Conservation (phyloP, 2,888 invertebrate genomes). For the Pseudeuparius sepicola region DNA sequence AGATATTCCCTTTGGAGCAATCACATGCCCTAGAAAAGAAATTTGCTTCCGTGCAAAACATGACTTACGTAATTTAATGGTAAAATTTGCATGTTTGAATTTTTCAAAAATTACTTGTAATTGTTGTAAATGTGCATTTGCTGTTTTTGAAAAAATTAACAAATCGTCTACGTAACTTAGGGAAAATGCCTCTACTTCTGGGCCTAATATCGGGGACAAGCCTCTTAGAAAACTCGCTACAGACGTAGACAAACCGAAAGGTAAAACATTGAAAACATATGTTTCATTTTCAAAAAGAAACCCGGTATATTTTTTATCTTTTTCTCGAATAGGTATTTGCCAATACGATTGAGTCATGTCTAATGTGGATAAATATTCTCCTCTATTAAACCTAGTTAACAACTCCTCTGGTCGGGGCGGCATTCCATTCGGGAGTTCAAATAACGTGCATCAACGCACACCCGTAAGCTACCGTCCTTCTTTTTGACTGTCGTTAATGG, state of each 20-base stretch:
- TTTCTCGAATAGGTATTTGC: conserved; percentile 19
- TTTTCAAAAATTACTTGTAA: conserved; percentile 12
- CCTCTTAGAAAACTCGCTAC: conserved; percentile 12
- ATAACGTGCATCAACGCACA: conserved; percentile 19
- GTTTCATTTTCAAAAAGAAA: conserved; percentile 18
- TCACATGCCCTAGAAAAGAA: too few relatives aligned
- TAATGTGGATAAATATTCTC: conserved; percentile 8
- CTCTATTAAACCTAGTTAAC: conserved; percentile 7
- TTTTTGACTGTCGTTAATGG: conserved; percentile 18
- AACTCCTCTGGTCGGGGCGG: conserved; percentile 16
- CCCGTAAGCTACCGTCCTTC: conserved; percentile 16
- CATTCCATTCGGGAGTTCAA: conserved; percentile 15
- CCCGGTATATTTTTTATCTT: conserved; percentile 17
- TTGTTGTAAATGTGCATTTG: conserved; percentile 13
- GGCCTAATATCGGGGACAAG: conserved; percentile 10
- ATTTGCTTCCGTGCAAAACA: conserved; percentile 7
- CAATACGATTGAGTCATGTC: conserved; percentile 16
- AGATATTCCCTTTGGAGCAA: conserved; percentile 2
- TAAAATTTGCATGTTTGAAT: conserved; percentile 9
- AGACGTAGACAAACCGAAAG: too few relatives aligned
- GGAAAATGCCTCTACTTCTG: conserved; percentile 9
- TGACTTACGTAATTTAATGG: conserved; percentile 13
- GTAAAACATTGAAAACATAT: conserved; percentile 20
- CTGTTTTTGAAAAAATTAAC: conserved; percentile 9
- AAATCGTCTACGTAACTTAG: conserved; percentile 15